Evolutionary conservation across 2,113 vertebrate genomes (phyloP).

Genomic region (Clarias magur): DNA sequence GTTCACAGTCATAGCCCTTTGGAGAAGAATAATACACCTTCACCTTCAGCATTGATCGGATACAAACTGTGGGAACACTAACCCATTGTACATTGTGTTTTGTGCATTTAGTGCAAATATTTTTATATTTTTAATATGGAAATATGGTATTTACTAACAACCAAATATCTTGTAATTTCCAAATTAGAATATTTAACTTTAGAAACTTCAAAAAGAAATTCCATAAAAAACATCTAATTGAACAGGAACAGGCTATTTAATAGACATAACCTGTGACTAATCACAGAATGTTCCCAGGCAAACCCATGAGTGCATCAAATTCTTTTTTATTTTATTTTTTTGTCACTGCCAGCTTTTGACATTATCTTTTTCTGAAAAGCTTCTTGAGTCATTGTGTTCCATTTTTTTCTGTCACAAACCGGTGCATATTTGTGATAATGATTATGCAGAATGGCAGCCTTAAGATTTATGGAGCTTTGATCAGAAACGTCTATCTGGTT

Average conservation of each 20-base stretch:
- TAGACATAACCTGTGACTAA: neutral
- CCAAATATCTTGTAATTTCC: neutral
- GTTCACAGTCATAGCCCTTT: neutral
- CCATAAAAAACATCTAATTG: neutral
- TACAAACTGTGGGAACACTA: neutral
- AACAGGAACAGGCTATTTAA: slow-evolving; percentile 9
- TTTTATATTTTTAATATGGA: neutral
- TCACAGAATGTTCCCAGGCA: neutral
- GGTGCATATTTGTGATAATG: neutral
- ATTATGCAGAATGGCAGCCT: neutral
- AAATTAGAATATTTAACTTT: neutral
- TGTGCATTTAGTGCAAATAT: neutral
- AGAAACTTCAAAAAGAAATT: neutral
- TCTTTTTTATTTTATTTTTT: neutral
- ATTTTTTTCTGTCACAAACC: neutral
- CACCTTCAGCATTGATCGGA: neutral
- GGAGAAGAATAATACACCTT: neutral
- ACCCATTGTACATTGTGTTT: neutral
- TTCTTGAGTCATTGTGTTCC: neutral
- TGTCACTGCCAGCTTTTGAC: neutral
- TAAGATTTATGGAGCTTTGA: neutral
- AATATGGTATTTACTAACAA: neutral
- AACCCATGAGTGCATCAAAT: neutral
- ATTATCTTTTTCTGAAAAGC: neutral
- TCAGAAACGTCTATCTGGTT: neutral